Conservation (phyloP, 1,140 invertebrate genomes). For the Caenorhabditis latens region DNA sequence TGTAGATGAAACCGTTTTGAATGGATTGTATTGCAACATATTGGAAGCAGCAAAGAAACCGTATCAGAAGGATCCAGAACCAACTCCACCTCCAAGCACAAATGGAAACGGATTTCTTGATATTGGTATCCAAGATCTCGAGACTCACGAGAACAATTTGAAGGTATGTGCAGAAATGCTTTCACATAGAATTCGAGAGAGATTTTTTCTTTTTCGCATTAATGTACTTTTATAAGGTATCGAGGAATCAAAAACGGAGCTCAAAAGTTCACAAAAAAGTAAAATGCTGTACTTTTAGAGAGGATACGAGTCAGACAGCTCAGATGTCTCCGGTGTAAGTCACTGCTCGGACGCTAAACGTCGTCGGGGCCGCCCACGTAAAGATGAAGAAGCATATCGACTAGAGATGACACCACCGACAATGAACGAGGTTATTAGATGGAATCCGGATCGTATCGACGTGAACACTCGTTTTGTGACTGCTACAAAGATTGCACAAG, state of each 20-base stretch:
- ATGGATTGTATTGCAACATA: constrained; percentile 70
- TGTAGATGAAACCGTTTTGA: constrained; percentile 68
- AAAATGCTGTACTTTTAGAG: neutral
- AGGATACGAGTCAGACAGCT: constrained; percentile 33
- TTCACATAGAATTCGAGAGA: too few species aligned
- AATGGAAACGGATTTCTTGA: constrained; percentile 56
- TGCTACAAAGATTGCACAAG: constrained; percentile 43
- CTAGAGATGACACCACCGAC: constrained; percentile 33
- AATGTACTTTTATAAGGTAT: too few species aligned
- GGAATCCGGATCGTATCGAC: constrained; percentile 61
- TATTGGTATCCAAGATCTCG: neutral
- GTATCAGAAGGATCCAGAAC: constrained; percentile 64
- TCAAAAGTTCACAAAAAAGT: neutral
- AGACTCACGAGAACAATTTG: constrained; percentile 24
- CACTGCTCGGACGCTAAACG: constrained; percentile 28
- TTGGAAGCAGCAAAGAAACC: constrained; percentile 73
- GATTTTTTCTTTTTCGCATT: too few species aligned
- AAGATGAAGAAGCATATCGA: constrained; percentile 54
- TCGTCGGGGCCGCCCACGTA: constrained; percentile 28
- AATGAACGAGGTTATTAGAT: constrained; percentile 50
- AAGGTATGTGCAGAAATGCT: neutral
- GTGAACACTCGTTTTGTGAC: constrained; percentile 46
- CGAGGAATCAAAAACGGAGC: neutral
- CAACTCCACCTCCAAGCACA: constrained; percentile 1
- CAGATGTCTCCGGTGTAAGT: constrained; percentile 31